Percentiles rank a stretch among this genome's conserved stretches.
These are phyloP conservation scores for Drosophila nasuta DNA, from an alignment of 1,140 invertebrate species.

Conservation along the genomic window DNA sequence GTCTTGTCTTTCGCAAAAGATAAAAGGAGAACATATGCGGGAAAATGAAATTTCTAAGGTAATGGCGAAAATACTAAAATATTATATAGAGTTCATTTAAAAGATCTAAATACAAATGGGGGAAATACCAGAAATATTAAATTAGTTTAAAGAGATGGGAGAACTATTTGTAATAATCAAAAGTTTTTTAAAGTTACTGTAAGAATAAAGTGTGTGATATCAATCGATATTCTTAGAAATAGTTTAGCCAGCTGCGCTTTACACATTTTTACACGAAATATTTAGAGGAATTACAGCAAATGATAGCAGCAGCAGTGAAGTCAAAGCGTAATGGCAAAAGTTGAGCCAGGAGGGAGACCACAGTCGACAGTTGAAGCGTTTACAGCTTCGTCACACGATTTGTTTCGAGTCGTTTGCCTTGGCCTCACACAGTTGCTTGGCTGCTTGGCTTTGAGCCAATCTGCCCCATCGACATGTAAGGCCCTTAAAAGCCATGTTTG, in stretches of 20 bases:
- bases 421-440: conserved; percentile 54
- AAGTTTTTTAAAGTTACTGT: no score
- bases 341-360: not conserved
- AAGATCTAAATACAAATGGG: no score
- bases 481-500: conserved; percentile 80
- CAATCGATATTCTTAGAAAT: not conserved
- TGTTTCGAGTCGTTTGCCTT: conserved; percentile 44
- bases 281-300: not conserved
- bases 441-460: conserved; percentile 44
- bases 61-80: no score
- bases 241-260: not conserved
- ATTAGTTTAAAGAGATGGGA: no score
- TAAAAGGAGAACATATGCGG: no score
- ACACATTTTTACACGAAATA: conserved; percentile 3
- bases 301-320: not conserved
- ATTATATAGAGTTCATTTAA: no score
- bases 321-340: not conserved
- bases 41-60: no score
- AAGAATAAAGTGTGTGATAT: no score
- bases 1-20: no score
- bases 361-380: conserved; percentile 35
- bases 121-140: no score
- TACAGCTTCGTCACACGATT: conserved; percentile 58
- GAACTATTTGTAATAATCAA: no score
- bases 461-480: conserved; percentile 77